Evolutionary conservation across 1,140 invertebrate genomes (phyloP).

Genomic region (Anastrepha ludens): DNA sequence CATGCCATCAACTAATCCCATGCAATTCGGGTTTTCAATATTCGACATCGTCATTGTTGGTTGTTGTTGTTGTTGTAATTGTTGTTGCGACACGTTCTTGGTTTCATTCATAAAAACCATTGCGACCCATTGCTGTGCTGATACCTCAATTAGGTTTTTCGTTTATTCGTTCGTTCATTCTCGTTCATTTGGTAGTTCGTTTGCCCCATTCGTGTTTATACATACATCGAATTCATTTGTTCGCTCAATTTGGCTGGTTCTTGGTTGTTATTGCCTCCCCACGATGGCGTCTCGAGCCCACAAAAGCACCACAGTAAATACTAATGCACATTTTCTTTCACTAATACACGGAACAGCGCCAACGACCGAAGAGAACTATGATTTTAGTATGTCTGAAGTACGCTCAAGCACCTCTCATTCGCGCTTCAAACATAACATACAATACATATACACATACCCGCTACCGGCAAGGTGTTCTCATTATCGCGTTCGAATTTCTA

Average conservation of each 20-base stretch:
- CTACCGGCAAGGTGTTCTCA: background rate
- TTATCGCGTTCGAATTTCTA: background rate
- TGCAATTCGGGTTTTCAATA: slow-evolving; percentile 49
- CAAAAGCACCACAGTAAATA: slow-evolving; percentile 2
- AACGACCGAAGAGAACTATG: background rate
- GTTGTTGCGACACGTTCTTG: slow-evolving; percentile 9
- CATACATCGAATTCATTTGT: background rate
- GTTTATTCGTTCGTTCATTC: slow-evolving; percentile 1
- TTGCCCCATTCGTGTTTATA: background rate
- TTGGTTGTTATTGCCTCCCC: slow-evolving; percentile 2
- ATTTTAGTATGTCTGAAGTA: background rate
- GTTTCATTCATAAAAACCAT: slow-evolving; percentile 51
- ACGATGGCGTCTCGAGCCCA: slow-evolving; percentile 12
- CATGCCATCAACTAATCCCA: slow-evolving; percentile 26
- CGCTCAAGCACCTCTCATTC: background rate
- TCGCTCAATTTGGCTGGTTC: background rate
- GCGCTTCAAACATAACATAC: background rate
- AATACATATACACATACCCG: too few relatives aligned
- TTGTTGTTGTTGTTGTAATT: background rate
- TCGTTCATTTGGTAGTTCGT: slow-evolving; percentile 22
- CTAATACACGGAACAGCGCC: background rate
- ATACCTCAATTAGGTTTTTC: slow-evolving; percentile 35
- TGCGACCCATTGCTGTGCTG: slow-evolving; percentile 34
- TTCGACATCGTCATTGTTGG: slow-evolving; percentile 35
- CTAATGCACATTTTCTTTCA: background rate